phyloP scores from a whole-genome alignment of 2,888 invertebrate genomes.

The Anticlea derivata region DNA sequence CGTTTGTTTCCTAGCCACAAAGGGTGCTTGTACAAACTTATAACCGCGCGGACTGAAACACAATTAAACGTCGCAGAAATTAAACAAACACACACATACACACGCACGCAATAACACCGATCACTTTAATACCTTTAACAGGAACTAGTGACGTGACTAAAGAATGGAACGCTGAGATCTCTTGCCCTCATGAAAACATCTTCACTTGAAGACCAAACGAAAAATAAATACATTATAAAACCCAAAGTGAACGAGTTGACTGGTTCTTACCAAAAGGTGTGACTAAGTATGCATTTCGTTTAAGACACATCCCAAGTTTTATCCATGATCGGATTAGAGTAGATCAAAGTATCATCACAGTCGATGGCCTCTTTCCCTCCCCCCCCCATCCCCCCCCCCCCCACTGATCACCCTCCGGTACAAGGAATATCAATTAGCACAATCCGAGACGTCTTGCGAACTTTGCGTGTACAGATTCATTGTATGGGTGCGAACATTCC shows the following conservation, averaged over 20 bases:
- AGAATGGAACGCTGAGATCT: no score
- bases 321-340: slow-evolving; percentile 6
- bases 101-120: not conserved
- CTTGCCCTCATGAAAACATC: no score
- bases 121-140: no score
- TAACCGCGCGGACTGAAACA: slow-evolving; percentile 3
- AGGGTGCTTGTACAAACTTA: slow-evolving; percentile 2
- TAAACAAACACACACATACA: not conserved
- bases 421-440: slow-evolving; percentile 35
- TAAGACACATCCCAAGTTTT: slow-evolving; percentile 2
- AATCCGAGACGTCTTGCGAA: slow-evolving; percentile 14
- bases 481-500: slow-evolving; percentile 6
- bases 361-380: slow-evolving; percentile 2
- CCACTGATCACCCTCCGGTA: not conserved
- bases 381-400: not conserved
- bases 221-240: no score
- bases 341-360: slow-evolving; percentile 21
- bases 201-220: no score
- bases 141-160: no score
- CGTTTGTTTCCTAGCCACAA: not conserved
- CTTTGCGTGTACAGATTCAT: slow-evolving; percentile 9
- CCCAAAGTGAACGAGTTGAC: no score
- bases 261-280: no score
- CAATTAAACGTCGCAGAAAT: slow-evolving; percentile 8
- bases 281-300: no score